These are phyloP conservation scores for Sterna hirundo DNA, from an alignment of 2,113 vertebrate species.

Conservation along the genomic window DNA sequence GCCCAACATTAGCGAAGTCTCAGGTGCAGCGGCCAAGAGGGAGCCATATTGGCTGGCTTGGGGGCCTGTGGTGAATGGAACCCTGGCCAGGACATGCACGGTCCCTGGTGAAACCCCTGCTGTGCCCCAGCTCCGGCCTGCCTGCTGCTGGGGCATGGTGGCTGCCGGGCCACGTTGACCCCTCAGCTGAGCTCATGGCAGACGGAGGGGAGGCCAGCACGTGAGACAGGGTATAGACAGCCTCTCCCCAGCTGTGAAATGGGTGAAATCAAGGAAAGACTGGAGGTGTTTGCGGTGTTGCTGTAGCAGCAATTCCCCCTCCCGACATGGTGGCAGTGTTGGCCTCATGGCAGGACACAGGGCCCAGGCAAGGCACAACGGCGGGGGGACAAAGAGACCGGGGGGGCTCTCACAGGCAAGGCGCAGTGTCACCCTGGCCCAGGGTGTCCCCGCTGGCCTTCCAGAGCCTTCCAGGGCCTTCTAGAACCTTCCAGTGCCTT, in stretches of 20 bases:
- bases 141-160: neutral
- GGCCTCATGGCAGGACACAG: neutral
- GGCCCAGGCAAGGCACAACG: accelerated
- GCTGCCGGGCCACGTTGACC: accelerated
- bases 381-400: neutral
- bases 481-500: neutral
- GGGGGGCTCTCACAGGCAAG: neutral
- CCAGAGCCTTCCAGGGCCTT: neutral
- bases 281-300: accelerated
- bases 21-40: accelerated
- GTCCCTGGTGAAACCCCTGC: neutral
- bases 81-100: neutral
- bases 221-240: accelerated
- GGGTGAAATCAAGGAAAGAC: neutral
- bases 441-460: accelerated
- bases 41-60: neutral
- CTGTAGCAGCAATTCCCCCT: neutral
- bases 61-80: neutral
- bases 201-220: neutral
- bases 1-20: accelerated
- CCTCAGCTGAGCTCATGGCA: neutral
- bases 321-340: accelerated
- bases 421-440: accelerated
- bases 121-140: neutral
- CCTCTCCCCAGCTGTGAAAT: accelerated